A percentile compares a stretch with the other conserved stretches of the same genome.
phyloP scores from a whole-genome alignment of 2,113 vertebrate genomes.

The Bucco capensis region DNA sequence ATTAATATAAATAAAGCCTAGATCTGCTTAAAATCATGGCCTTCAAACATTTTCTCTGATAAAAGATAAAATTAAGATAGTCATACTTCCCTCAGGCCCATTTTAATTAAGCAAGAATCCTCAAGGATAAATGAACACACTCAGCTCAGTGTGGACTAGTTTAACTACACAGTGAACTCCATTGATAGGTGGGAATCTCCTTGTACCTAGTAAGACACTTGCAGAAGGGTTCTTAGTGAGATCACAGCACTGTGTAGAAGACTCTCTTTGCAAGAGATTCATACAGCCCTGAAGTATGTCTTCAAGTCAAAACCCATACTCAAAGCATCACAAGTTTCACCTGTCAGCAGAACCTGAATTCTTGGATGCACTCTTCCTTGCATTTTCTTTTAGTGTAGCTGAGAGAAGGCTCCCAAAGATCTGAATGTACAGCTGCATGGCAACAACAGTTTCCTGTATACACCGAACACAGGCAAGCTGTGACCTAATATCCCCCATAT shows the following conservation, averaged over 20 bases:
- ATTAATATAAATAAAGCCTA: neutral
- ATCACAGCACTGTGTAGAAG: neutral
- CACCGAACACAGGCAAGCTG: neutral
- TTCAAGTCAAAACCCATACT: neutral
- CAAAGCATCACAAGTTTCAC: neutral
- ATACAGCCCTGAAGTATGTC: neutral
- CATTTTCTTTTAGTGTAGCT: neutral
- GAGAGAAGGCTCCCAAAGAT: neutral
- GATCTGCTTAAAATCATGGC: neutral
- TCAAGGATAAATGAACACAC: neutral
- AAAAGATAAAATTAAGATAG: constrained; percentile 22
- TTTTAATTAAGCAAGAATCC: constrained; percentile 13
- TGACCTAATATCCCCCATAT: neutral
- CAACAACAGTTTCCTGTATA: neutral
- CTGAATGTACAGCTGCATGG: neutral
- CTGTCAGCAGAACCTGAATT: neutral
- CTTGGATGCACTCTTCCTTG: neutral
- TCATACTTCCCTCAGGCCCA: neutral
- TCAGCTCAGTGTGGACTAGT: neutral
- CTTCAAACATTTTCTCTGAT: neutral
- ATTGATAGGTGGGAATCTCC: neutral
- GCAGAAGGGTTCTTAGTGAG: neutral
- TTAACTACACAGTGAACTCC: neutral
- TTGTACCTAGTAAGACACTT: neutral
- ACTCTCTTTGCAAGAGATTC: neutral